Evolutionary conservation across 2,113 vertebrate genomes (phyloP).

Genomic region (Microcebus tavaratra): DNA sequence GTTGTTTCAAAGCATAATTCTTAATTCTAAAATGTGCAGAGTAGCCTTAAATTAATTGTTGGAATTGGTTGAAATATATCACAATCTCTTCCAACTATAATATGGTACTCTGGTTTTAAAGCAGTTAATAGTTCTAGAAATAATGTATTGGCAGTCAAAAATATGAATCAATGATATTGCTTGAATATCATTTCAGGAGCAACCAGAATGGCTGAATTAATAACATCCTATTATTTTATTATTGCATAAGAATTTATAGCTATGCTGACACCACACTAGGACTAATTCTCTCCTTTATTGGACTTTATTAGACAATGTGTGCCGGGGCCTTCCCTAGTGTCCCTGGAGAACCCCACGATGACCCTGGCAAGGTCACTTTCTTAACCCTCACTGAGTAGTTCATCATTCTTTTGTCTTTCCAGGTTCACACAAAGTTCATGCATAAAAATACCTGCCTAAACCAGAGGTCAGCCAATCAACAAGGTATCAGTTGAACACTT

Average conservation of each 20-base stretch:
- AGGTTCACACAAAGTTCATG: slow-evolving; percentile 78
- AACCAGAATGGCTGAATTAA: slow-evolving; percentile 84
- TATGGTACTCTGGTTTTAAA: slow-evolving; percentile 78
- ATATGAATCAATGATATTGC: slow-evolving; percentile 83
- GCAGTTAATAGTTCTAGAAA: slow-evolving; percentile 83
- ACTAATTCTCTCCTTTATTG: slow-evolving; percentile 74
- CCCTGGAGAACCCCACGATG: slow-evolving; percentile 62
- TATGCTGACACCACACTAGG: slow-evolving; percentile 72
- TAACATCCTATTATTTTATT: slow-evolving; percentile 81
- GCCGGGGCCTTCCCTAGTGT: background rate
- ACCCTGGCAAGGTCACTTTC: slow-evolving; percentile 72
- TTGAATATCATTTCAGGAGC: slow-evolving; percentile 79
- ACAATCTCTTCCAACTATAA: slow-evolving; percentile 76
- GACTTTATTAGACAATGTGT: slow-evolving; percentile 72
- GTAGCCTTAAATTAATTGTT: slow-evolving; percentile 84
- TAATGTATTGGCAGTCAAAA: slow-evolving; percentile 83
- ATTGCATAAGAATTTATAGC: slow-evolving; percentile 82
- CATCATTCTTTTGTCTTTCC: slow-evolving; percentile 48
- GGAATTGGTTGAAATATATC: slow-evolving; percentile 82
- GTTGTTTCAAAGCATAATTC: slow-evolving; percentile 58
- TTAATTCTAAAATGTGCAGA: slow-evolving; percentile 64
- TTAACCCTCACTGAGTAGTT: slow-evolving; percentile 61
- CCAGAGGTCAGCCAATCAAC: slow-evolving; percentile 32
- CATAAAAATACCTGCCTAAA: slow-evolving; percentile 58
- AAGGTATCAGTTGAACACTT: slow-evolving; percentile 37